These are phyloP conservation scores for Albula goreensis DNA, from an alignment of 2,113 vertebrate species.

Conservation along the genomic window DNA sequence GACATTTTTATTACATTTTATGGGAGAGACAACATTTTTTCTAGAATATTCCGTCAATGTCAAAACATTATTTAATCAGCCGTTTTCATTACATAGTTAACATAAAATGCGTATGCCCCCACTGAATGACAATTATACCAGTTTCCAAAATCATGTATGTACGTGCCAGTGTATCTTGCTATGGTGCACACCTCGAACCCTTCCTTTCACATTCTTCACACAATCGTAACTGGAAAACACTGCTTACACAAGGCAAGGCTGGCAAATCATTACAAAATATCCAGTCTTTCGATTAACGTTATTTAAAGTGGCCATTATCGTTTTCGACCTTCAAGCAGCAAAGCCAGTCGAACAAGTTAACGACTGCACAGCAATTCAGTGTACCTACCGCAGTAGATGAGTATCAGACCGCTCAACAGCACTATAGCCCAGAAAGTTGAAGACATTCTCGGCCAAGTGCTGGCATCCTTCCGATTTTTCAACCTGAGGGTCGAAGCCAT, in stretches of 20 bases:
- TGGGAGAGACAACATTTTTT: not conserved
- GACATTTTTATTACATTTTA: not conserved
- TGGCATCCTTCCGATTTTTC: constrained; percentile 81
- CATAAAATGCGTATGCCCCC: not conserved
- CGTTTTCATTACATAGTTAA: not conserved
- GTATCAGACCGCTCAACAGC: constrained; percentile 86
- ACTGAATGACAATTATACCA: not conserved
- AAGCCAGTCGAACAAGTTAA: not conserved
- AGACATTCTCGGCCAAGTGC: constrained; percentile 84
- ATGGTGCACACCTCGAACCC: not conserved
- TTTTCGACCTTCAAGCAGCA: not conserved
- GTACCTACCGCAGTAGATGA: constrained; percentile 96
- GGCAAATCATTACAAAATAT: not conserved
- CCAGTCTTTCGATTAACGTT: not conserved
- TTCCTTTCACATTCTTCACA: not conserved
- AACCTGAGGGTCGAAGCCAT: constrained; percentile 87
- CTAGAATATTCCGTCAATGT: not conserved
- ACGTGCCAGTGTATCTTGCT: not conserved
- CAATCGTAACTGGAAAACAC: not conserved
- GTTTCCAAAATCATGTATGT: not conserved
- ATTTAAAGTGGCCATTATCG: not conserved
- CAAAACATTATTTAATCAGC: not conserved
- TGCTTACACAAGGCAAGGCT: not conserved
- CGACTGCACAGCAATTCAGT: not conserved
- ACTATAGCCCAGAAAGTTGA: constrained; percentile 96